Evolutionary conservation across 1,140 invertebrate genomes (phyloP).

Genomic region (Musca vetustissima): DNA sequence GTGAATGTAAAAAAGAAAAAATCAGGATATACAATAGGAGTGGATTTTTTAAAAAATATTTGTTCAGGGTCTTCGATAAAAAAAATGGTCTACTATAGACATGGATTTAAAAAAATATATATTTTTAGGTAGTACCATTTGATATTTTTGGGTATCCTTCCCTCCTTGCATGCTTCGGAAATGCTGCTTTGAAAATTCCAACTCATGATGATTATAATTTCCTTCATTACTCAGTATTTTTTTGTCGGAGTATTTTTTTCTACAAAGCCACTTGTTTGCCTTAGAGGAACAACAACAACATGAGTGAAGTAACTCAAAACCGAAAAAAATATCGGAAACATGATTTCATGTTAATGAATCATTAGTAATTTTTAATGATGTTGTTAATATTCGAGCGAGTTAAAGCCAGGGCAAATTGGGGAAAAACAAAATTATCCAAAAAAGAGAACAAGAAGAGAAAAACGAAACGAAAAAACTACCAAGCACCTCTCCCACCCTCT

Average conservation of each 20-base stretch:
- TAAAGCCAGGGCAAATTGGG: background rate
- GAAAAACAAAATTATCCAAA: background rate
- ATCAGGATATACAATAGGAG: too few relatives aligned
- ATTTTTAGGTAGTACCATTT: too few relatives aligned
- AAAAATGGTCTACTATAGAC: too few relatives aligned
- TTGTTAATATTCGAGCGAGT: constrained; percentile 10
- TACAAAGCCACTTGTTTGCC: too few relatives aligned
- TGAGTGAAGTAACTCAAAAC: too few relatives aligned
- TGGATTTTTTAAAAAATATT: too few relatives aligned
- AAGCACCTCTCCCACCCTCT: background rate
- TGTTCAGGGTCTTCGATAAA: too few relatives aligned
- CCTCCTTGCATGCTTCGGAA: too few relatives aligned
- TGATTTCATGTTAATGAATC: constrained; percentile 19
- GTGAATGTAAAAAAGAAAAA: too few relatives aligned
- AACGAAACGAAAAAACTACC: background rate
- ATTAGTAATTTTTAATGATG: constrained; percentile 21
- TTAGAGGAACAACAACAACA: background rate
- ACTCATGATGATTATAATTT: background rate
- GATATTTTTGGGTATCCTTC: background rate
- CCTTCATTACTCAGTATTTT: background rate
- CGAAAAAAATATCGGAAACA: background rate
- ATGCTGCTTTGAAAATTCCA: background rate
- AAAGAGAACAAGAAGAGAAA: background rate
- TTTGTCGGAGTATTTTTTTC: too few relatives aligned
- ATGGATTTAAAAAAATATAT: too few relatives aligned